These are phyloP conservation scores for Arenicola marina DNA, from an alignment of 2,888 invertebrate species.

Conservation along the genomic window DNA sequence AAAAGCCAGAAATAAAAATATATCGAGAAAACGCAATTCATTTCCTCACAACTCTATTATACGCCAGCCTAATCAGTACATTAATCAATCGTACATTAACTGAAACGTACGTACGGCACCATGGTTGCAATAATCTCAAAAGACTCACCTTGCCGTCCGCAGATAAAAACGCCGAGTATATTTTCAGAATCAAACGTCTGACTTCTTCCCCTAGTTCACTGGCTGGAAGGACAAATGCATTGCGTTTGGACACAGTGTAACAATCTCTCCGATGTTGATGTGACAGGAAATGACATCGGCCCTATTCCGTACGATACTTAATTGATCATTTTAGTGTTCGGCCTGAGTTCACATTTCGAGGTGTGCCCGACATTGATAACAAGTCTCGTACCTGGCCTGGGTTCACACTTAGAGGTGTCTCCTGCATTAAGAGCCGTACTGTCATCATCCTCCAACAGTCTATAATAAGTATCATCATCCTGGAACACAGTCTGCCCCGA, in stretches of 20 bases:
- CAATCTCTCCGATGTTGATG: no score
- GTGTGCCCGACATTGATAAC: constrained; percentile 56
- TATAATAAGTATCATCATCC: constrained; percentile 44
- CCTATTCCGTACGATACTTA: neutral
- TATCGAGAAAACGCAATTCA: neutral
- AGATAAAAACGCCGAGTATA: constrained; percentile 56
- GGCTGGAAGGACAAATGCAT: constrained; percentile 37
- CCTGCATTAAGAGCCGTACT: constrained; percentile 58
- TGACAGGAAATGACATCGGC: neutral
- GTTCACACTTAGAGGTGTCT: constrained; percentile 44
- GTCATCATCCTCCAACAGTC: constrained; percentile 59
- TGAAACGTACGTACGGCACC: no score
- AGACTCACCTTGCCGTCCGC: constrained; percentile 14
- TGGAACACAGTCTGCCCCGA: constrained; percentile 37
- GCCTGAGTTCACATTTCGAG: constrained; percentile 46
- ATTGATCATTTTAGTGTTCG: constrained; percentile 37
- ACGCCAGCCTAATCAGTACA: neutral
- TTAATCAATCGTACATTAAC: no score
- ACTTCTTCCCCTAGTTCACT: constrained; percentile 58
- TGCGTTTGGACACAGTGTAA: no score
- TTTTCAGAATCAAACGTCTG: constrained; percentile 55
- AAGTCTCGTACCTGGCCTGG: constrained; percentile 44
- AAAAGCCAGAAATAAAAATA: neutral
- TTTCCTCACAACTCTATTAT: neutral
- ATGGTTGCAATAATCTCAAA: neutral